Conservation (phyloP, 2,113 vertebrate genomes). For the Stigmatopora argus region DNA sequence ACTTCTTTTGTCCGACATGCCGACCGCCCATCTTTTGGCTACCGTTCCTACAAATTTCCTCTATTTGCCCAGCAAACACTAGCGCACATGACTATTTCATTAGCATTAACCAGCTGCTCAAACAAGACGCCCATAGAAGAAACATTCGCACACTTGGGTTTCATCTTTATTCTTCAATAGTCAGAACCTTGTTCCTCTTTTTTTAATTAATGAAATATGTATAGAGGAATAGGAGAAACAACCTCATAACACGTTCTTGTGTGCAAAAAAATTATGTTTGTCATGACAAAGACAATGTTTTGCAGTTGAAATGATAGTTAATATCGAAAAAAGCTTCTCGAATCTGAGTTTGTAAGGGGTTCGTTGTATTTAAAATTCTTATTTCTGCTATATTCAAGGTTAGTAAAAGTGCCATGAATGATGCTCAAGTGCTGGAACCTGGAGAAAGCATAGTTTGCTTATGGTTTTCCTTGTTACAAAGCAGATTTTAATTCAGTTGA, state of each 20-base stretch:
- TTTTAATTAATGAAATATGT: neutral
- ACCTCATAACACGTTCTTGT: neutral
- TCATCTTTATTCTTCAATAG: constrained; percentile 4
- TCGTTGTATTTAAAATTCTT: neutral
- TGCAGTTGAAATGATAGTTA: neutral
- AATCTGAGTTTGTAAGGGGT: neutral
- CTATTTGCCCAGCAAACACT: constrained; percentile 28
- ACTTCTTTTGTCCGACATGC: constrained; percentile 7
- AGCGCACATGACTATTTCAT: constrained; percentile 60
- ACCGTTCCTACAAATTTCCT: neutral
- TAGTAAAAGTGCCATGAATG: neutral
- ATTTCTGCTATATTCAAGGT: neutral
- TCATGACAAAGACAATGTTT: neutral
- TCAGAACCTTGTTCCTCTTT: neutral
- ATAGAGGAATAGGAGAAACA: neutral
- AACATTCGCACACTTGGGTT: constrained; percentile 31
- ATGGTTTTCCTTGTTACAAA: neutral
- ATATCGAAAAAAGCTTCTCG: neutral
- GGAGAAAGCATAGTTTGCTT: constrained; percentile 1
- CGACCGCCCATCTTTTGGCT: neutral
- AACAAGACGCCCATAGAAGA: constrained; percentile 28
- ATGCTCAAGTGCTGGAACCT: constrained; percentile 5
- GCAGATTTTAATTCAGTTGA: neutral
- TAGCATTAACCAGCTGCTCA: constrained; percentile 42
- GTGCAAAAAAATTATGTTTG: no score